These are phyloP conservation scores for Notoglanidium macrostoma DNA, from an alignment of 2,797 vertebrate species.

Conservation along the genomic window DNA sequence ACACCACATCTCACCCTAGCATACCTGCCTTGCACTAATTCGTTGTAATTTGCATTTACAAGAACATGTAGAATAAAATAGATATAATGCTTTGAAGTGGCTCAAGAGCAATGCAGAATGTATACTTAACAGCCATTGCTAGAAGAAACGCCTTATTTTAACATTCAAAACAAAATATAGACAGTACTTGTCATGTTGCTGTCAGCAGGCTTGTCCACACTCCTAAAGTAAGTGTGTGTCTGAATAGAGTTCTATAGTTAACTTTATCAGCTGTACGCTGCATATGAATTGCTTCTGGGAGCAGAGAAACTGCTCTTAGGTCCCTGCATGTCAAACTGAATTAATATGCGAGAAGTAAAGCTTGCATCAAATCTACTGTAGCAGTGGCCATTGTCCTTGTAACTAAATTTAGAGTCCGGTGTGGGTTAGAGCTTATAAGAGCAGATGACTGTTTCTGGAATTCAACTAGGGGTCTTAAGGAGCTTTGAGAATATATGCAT, in stretches of 20 bases:
- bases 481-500: background rate
- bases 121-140: background rate
- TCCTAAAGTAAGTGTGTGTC: conserved; percentile 1
- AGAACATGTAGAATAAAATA: background rate
- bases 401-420: background rate
- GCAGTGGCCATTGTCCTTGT: background rate
- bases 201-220: background rate
- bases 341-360: conserved; percentile 12
- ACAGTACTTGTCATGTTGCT: background rate
- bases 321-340: conserved; percentile 13
- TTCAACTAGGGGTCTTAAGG: background rate
- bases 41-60: background rate
- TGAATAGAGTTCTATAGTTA: background rate
- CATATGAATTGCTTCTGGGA: conserved; percentile 26
- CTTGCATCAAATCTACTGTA: conserved; percentile 11
- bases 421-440: background rate
- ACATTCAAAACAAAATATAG: background rate
- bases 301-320: conserved; percentile 14
- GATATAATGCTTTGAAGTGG: background rate
- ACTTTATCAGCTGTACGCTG: conserved; percentile 10
- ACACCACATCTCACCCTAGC: background rate
- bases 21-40: background rate
- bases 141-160: background rate
- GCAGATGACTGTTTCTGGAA: background rate
- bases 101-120: background rate